Conservation (phyloP, 2,888 invertebrate genomes). For the Diaprepes abbreviatus region DNA sequence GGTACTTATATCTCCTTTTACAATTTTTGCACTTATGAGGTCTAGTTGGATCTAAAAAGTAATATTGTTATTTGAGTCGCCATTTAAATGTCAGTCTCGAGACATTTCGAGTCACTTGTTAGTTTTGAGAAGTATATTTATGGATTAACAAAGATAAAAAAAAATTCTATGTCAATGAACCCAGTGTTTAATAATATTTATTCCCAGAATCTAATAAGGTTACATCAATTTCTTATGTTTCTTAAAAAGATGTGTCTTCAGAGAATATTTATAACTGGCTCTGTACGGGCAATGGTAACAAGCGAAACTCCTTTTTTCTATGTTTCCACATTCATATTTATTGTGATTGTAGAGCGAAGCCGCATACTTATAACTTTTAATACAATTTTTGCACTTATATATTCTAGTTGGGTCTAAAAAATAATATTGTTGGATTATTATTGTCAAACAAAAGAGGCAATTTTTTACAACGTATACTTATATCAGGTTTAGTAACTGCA, state of each 20-base stretch:
- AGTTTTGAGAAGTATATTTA: too few relatives aligned
- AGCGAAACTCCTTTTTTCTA: neutral
- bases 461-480: too few relatives aligned
- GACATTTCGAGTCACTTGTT: too few relatives aligned
- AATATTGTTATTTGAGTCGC: too few relatives aligned
- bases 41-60: neutral
- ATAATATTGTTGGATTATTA: too few relatives aligned
- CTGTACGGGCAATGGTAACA: constrained; percentile 44
- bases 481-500: too few relatives aligned
- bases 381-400: constrained; percentile 36
- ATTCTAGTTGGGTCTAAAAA: neutral
- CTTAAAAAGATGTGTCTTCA: constrained; percentile 17
- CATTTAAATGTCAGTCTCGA: too few relatives aligned
- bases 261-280: neutral
- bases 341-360: constrained; percentile 49
- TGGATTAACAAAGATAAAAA: too few relatives aligned
- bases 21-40: constrained; percentile 35
- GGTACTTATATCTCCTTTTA: constrained; percentile 48
- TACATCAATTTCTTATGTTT: neutral
- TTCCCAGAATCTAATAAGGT: too few relatives aligned
- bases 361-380: constrained; percentile 49
- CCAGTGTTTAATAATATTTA: too few relatives aligned
- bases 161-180: too few relatives aligned
- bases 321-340: constrained; percentile 6
- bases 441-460: too few relatives aligned